Percentiles rank a stretch among this genome's conserved stretches.
phyloP scores from a whole-genome alignment of 1,140 invertebrate genomes.

The Drosophila trapezifrons region DNA sequence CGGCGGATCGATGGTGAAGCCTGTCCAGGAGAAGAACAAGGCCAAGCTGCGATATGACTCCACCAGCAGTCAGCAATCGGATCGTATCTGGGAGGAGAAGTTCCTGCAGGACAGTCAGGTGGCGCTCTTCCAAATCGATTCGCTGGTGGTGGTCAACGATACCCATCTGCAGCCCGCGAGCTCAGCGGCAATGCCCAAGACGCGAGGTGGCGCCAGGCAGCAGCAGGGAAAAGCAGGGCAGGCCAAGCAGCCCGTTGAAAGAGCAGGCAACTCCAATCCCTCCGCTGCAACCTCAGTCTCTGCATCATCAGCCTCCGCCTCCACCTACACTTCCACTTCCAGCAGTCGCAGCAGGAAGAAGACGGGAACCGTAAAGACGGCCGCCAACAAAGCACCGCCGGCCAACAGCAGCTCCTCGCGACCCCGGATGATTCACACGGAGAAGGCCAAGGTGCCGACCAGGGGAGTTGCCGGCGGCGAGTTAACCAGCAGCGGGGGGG shows the following conservation, averaged over 20 bases:
- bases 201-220: conserved; percentile 36
- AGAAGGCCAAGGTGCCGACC: conserved; percentile 86
- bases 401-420: conserved; percentile 60
- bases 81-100: conserved; percentile 78
- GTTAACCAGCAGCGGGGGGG: background rate
- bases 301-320: conserved; percentile 1
- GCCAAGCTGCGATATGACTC: conserved; percentile 62
- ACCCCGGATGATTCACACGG: conserved; percentile 90
- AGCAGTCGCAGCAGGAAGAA: conserved; percentile 49
- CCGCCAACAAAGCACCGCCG: conserved; percentile 14
- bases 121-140: conserved; percentile 68
- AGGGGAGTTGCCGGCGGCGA: conserved; percentile 83
- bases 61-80: conserved; percentile 56
- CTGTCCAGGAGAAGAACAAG: conserved; percentile 31
- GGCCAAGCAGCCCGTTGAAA: conserved; percentile 14
- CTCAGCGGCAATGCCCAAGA: conserved; percentile 17
- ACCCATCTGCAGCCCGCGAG: conserved; percentile 41
- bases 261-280: conserved; percentile 2
- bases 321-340: conserved; percentile 15
- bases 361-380: conserved; percentile 17
- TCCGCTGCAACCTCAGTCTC: conserved; percentile 1
- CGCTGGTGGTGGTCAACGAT: conserved; percentile 71
- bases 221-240: conserved; percentile 12
- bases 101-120: conserved; percentile 51
- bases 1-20: conserved; percentile 15